Percentiles rank a stretch among this genome's conserved stretches.
Conservation (phyloP, 2,797 vertebrate genomes). For the Notoglanidium macrostoma region DNA sequence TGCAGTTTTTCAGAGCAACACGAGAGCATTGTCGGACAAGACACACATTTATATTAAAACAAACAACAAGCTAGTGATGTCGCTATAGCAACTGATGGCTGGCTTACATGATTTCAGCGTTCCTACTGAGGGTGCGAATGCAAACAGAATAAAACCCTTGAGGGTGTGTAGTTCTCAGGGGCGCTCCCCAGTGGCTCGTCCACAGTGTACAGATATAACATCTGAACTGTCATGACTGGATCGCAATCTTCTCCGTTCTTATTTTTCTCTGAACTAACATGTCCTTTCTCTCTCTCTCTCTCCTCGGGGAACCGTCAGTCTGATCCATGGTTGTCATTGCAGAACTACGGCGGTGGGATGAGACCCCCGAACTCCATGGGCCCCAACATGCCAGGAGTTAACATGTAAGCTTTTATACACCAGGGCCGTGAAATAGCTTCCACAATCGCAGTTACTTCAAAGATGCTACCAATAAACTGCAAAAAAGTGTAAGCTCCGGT, state of each 20-base stretch:
- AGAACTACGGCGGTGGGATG: constrained; percentile 98
- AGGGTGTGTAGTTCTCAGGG: no score
- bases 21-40: no score
- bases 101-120: no score
- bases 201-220: not conserved
- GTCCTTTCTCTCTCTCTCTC: not conserved
- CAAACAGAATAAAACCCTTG: no score
- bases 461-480: not conserved
- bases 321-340: constrained; percentile 83
- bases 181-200: no score
- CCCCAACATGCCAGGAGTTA: constrained; percentile 95
- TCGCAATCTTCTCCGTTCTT: not conserved
- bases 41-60: no score
- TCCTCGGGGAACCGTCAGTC: constrained; percentile 57
- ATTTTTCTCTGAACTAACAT: not conserved
- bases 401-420: constrained; percentile 84
- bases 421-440: not conserved
- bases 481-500: no score
- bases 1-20: no score
- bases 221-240: not conserved
- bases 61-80: no score
- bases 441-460: not conserved
- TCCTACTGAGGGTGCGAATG: no score
- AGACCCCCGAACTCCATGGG: constrained; percentile 97
- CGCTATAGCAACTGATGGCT: no score